phyloP scores from a whole-genome alignment of 2,113 vertebrate species.

The Symphodus melops region DNA sequence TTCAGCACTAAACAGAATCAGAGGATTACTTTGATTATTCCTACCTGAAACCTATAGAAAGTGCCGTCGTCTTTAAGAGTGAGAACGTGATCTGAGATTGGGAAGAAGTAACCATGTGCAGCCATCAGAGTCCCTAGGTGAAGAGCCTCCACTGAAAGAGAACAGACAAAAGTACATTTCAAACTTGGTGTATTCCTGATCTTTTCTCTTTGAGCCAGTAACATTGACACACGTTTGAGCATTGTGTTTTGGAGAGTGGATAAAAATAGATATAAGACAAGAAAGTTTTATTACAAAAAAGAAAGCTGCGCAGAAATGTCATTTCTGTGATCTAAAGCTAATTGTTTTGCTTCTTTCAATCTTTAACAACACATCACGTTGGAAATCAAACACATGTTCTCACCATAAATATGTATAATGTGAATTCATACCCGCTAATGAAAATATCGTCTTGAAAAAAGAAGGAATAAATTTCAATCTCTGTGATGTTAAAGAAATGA shows the following conservation, averaged over 20 bases:
- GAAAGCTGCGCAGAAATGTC: neutral
- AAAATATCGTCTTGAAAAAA: too few relatives aligned
- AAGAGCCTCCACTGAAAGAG: constrained; percentile 91
- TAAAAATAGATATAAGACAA: neutral
- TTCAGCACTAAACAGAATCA: neutral
- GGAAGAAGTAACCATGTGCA: constrained; percentile 98
- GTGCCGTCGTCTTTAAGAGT: constrained; percentile 97
- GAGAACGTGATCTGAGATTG: constrained; percentile 97
- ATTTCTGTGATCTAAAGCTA: too few relatives aligned
- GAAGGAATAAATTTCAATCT: too few relatives aligned
- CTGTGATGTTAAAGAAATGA: too few relatives aligned
- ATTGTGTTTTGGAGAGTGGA: neutral
- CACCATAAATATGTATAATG: too few relatives aligned
- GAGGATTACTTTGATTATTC: neutral
- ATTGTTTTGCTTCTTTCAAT: too few relatives aligned
- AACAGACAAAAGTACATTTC: constrained; percentile 36
- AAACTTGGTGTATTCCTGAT: neutral
- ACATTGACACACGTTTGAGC: neutral
- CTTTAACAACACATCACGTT: too few relatives aligned
- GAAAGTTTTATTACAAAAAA: too few relatives aligned
- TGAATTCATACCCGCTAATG: too few relatives aligned
- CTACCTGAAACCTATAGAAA: constrained; percentile 97
- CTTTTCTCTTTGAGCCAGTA: neutral
- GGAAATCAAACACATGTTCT: too few relatives aligned
- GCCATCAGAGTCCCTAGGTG: constrained; percentile 97